Evolutionary conservation across 1,140 invertebrate species (phyloP), one percentile per base, ranked within the genome.

Genomic region (Mamestra configurata): DNA sequence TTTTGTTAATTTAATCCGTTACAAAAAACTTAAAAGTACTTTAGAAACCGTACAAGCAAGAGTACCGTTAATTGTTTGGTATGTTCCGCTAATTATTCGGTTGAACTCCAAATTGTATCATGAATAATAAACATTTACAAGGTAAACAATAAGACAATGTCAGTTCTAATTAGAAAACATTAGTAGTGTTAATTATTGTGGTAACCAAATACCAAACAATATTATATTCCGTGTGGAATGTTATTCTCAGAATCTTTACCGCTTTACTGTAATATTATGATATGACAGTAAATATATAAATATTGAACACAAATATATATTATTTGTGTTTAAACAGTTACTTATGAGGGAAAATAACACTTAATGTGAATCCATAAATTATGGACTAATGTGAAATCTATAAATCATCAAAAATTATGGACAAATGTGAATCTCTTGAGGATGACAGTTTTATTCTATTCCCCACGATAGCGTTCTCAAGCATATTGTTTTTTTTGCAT

Each of bases 121-220:
- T 61, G 27, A 61, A 61, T 61, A 35, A 61, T 37, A 64, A 64
- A 64, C 35, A 64, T 10, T 55, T 10, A 20, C 59, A 5, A 18
- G 18, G 31, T 40, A 64, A 64, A 64, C 57, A 61, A 40, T 64
- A 37, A 40, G 59, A 13, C n/a, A 40, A 10, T 13, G 35, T 40
- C 59, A 35, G 35, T 20, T 40, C n/a, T 64, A 40, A 64, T 64
- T 40, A 40, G 8, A 64, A 64, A 20, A 64, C 59, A 64, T 64
- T 64, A 64, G n/a, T 13, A 18, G 35, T 20, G 59, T 7, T 61
- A 61, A 61, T 64, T 40, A 64, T 10, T 13, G 11, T 20, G 1
- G 35, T 40, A 64, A 40, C n/a, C 35, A 40, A 40, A 64, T 64
- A 64, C 35, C 7, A 35, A 64, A 22, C 11, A 31, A 22, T 4